Percentiles rank a stretch among this genome's conserved stretches.
These are phyloP conservation scores for Spongilla lacustris DNA, from an alignment of 37 sponge, comb jelly and placozoan species.

Conservation along the genomic window DNA sequence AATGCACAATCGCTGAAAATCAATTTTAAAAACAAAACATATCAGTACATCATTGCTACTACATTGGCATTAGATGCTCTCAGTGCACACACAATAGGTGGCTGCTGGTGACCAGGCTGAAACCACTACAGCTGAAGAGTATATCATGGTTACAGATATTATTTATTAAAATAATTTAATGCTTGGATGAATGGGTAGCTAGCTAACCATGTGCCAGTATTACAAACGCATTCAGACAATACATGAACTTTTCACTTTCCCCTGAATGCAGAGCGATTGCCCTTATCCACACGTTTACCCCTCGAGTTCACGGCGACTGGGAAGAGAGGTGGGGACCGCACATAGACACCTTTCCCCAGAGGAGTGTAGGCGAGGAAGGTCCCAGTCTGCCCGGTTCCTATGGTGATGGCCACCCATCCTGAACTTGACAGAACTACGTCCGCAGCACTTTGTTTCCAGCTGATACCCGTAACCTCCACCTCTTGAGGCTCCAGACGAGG, in stretches of 20 bases:
- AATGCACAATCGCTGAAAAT: too few relatives aligned
- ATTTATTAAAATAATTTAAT: too few relatives aligned
- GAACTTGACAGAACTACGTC: slow-evolving; percentile 83
- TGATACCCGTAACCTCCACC: slow-evolving; percentile 45
- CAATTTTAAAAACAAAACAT: too few relatives aligned
- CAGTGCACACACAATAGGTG: too few relatives aligned
- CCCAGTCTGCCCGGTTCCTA: slow-evolving; percentile 2
- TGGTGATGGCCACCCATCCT: slow-evolving; percentile 85
- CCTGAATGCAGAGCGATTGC: slow-evolving; percentile 29
- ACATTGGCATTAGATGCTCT: too few relatives aligned
- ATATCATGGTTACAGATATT: too few relatives aligned
- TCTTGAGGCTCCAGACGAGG: slow-evolving; percentile 48
- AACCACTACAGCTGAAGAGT: too few relatives aligned
- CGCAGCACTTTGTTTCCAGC: slow-evolving; percentile 65
- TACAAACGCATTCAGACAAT: too few relatives aligned
- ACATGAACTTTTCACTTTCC: background rate
- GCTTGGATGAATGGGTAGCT: too few relatives aligned
- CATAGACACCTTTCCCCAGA: slow-evolving; percentile 59
- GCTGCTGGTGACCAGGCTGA: too few relatives aligned
- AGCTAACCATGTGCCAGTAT: too few relatives aligned
- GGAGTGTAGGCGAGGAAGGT: slow-evolving; percentile 61
- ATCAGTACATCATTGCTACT: too few relatives aligned
- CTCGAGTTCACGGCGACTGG: slow-evolving; percentile 58
- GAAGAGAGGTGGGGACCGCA: slow-evolving; percentile 68
- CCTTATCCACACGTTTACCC: slow-evolving; percentile 49